phyloP scores from a whole-genome alignment of 2,113 vertebrate species.

The Pygoscelis adeliae region DNA sequence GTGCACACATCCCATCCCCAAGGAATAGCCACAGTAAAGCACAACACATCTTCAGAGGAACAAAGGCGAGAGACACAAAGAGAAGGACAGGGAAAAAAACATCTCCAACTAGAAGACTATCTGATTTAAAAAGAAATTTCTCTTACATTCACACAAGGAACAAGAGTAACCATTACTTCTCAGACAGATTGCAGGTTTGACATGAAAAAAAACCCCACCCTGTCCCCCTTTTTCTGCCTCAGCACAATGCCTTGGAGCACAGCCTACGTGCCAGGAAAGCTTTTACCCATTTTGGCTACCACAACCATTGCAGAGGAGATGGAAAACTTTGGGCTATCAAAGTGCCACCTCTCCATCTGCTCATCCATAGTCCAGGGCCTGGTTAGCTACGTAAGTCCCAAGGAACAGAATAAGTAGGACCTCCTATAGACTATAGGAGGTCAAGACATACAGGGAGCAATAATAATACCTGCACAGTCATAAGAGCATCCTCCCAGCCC shows the following conservation, averaged over 20 bases:
- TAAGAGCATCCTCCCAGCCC: not conserved
- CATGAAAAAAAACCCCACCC: not conserved
- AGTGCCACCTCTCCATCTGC: not conserved
- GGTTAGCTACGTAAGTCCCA: fast-evolving
- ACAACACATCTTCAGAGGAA: not conserved
- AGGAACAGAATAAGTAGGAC: not conserved
- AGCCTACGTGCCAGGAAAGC: not conserved
- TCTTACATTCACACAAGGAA: not conserved
- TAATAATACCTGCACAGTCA: fast-evolving
- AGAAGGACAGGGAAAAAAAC: not conserved
- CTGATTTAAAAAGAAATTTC: not conserved
- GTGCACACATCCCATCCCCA: not conserved
- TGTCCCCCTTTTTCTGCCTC: not conserved
- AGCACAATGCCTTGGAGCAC: not conserved
- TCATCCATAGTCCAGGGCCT: not conserved
- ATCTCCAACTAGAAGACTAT: not conserved
- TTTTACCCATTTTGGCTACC: not conserved
- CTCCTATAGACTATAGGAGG: fast-evolving
- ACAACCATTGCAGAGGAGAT: not conserved
- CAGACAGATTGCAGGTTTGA: not conserved
- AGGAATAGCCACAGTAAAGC: not conserved
- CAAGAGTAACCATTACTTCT: no score
- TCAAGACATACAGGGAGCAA: not conserved
- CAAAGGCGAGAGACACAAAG: not conserved
- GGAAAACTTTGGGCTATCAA: not conserved